Conservation (phyloP, 2,113 vertebrate genomes). For the Hystrix cristata region DNA sequence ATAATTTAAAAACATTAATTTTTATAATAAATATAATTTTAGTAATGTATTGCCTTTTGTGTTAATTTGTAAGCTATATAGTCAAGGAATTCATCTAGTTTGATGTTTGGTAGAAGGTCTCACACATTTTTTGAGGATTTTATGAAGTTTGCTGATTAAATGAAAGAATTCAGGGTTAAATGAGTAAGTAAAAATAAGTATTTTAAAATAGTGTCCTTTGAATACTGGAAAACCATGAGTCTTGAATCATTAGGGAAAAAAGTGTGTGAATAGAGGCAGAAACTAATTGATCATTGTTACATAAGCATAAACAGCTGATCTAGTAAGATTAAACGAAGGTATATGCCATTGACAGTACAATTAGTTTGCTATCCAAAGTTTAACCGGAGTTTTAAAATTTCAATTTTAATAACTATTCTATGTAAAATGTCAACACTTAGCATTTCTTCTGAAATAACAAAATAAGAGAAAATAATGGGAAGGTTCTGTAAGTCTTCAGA, state of each 20-base stretch:
- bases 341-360: rapidly evolving
- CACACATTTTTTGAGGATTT: not conserved
- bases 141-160: not conserved
- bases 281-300: not conserved
- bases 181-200: not conserved
- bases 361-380: not conserved
- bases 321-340: not conserved
- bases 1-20: not conserved
- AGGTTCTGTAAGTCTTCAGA: not conserved
- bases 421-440: not conserved
- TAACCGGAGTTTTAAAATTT: not conserved
- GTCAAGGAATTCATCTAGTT: not conserved
- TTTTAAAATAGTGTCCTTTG: not conserved
- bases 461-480: not conserved
- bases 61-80: not conserved
- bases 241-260: not conserved
- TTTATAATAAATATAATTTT: not conserved
- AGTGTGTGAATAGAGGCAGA: not conserved
- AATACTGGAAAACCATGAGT: not conserved
- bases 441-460: not conserved
- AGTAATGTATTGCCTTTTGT: not conserved
- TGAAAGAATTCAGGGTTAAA: not conserved
- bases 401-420: not conserved
- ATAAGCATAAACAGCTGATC: not conserved
- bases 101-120: not conserved